Base-by-base conservation (phyloP, 2,888 invertebrate species). In the Ichneumoninae sp. region DNA sequence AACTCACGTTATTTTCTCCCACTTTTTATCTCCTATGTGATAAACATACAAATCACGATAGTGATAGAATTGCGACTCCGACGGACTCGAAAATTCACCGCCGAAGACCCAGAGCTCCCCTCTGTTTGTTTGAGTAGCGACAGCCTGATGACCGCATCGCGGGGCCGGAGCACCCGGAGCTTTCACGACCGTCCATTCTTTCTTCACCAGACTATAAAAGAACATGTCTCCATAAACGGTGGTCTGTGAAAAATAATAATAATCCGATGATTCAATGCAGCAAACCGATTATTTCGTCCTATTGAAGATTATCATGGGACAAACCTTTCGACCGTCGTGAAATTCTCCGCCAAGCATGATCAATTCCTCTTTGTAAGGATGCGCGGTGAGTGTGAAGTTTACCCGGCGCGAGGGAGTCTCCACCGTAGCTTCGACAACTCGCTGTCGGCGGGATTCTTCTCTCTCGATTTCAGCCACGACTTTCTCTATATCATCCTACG, bases 311-410 rank as follows among this genome's bases (percentile, higher is more conserved):
- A 10, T 40, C 76, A 57, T 60, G 10, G 70, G 60, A 26, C 57
- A 84, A 76, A 97, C 97, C 94, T 96, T 97, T 91, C 96, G 96
- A 0, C 98, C 98, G 94, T 98, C 96, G 91, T 96, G 97, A 91
- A 97, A 98, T 94, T 99, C 98, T 65, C 99, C 99, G 0, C 98
- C 98, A 94, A 97, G 97, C 92, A 99, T 94, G 83, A 98, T 96
- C 0, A 98, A 94, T 92, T 98, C 98, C 90, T 98, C 98, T 92
- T 96, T 97, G 85, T 97, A 97, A 0, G 98, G 98, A 93, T 98
- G 98, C 0, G 97, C 94, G 7, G 97, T 96, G 54, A 98, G 94
- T 0, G 97, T 95, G 87, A 98, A 98, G 93, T 97, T 97, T 1
- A 97, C 96, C 90, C 98, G 95, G 19, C 97, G 94, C 0, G 96